A percentile compares a stretch with the other conserved stretches of the same genome.
Evolutionary conservation across 1,140 invertebrate species (phyloP).

Genomic region (Stegodyphus dumicola): DNA sequence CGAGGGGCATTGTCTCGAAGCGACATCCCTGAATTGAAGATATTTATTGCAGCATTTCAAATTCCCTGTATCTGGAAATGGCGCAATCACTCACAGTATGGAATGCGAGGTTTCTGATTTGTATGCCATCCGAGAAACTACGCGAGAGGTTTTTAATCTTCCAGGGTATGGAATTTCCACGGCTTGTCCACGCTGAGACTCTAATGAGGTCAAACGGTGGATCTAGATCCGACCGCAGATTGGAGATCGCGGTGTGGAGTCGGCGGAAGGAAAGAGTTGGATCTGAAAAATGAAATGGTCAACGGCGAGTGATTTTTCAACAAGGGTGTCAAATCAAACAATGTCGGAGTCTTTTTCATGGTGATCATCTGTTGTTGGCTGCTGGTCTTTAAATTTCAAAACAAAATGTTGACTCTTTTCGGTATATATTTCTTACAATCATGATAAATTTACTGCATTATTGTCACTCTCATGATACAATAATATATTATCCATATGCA

Average conservation of each 20-base stretch:
- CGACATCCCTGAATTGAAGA: neutral
- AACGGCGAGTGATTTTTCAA: conserved; percentile 30
- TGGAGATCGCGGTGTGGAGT: neutral
- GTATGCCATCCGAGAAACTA: conserved; percentile 38
- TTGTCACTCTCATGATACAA: too few species aligned
- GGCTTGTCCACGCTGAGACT: neutral
- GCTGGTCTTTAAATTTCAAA: too few species aligned
- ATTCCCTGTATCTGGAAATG: conserved; percentile 43
- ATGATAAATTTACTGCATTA: too few species aligned
- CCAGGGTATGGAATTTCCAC: neutral
- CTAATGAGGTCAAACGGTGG: conserved; percentile 30
- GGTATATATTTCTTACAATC: too few species aligned
- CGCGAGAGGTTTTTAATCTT: conserved; percentile 30
- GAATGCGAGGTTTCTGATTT: conserved; percentile 34
- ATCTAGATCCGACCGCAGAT: conserved; percentile 7
- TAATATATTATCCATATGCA: too few species aligned
- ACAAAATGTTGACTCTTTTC: too few species aligned
- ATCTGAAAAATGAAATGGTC: conserved; percentile 44
- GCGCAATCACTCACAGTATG: conserved; percentile 46
- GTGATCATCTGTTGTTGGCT: too few species aligned
- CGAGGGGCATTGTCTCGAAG: conserved; percentile 22
- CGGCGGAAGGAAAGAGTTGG: conserved; percentile 26
- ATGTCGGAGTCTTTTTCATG: too few species aligned
- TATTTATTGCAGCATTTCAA: conserved; percentile 44
- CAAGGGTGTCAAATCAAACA: neutral